Evolutionary conservation across 2,888 invertebrate species (phyloP).

Genomic region (Drosophila robusta): DNA sequence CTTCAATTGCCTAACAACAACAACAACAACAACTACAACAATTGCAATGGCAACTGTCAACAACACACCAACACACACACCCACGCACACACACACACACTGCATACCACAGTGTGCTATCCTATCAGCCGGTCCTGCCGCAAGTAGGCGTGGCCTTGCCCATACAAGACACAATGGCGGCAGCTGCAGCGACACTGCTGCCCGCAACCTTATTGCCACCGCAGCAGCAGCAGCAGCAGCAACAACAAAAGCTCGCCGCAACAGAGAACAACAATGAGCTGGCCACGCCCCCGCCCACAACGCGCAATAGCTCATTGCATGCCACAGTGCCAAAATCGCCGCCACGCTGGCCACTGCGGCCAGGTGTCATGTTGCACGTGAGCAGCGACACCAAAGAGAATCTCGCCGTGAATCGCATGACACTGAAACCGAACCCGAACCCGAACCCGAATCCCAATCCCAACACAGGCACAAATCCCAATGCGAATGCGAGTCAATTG

Average conservation of each 20-base stretch:
- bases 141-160: constrained; percentile 72
- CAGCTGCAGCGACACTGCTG: constrained; percentile 43
- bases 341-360: constrained; percentile 93
- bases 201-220: constrained; percentile 68
- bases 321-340: constrained; percentile 84
- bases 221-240: constrained; percentile 43
- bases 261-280: constrained; percentile 54
- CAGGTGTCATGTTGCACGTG: constrained; percentile 94
- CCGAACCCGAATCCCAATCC: constrained; percentile 20
- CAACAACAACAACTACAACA: constrained; percentile 25
- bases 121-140: constrained; percentile 82
- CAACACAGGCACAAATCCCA: constrained; percentile 29
- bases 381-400: constrained; percentile 91
- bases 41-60: constrained; percentile 16
- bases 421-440: constrained; percentile 60
- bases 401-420: constrained; percentile 86
- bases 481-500: constrained; percentile 53
- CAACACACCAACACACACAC: background rate
- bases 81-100: constrained; percentile 12
- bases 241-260: constrained; percentile 40
- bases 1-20: constrained; percentile 37
- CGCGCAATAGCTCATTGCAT: constrained; percentile 39
- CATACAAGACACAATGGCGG: constrained; percentile 47
- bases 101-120: constrained; percentile 78
- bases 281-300: constrained; percentile 59